Percentiles rank a stretch among this genome's conserved stretches.
These are phyloP conservation scores for Myotis pilosus DNA, from an alignment of 2,797 vertebrate genomes.

Conservation along the genomic window DNA sequence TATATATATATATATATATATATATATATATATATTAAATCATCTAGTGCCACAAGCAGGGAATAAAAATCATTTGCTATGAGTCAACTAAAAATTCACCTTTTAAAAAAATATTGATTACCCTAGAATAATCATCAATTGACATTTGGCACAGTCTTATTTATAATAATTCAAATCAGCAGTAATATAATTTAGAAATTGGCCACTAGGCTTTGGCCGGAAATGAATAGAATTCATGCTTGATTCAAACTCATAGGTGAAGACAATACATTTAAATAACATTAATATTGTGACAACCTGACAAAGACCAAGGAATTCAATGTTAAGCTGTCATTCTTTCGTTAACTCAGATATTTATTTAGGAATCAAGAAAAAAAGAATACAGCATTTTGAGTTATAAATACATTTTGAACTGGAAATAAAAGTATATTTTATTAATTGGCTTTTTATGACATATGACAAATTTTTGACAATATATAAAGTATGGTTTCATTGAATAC, in stretches of 20 bases:
- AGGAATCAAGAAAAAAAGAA: not conserved
- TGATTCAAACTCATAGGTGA: constrained; percentile 80
- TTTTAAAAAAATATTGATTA: constrained; percentile 76
- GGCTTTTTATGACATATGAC: not conserved
- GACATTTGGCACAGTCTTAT: constrained; percentile 80
- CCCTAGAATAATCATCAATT: constrained; percentile 83
- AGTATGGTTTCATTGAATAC: not conserved
- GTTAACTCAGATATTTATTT: not conserved
- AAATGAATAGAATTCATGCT: constrained; percentile 81
- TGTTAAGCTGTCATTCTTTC: constrained; percentile 44
- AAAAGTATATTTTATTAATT: not conserved
- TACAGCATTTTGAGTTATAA: not conserved
- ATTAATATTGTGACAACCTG: constrained; percentile 74
- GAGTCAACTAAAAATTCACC: constrained; percentile 74
- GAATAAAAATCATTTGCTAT: constrained; percentile 76
- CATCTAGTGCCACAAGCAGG: constrained; percentile 26
- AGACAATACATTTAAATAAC: constrained; percentile 81
- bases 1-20: constrained; percentile 1
- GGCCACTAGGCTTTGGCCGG: constrained; percentile 75
- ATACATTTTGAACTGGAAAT: not conserved
- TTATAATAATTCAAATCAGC: constrained; percentile 82
- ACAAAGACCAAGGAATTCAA: constrained; percentile 72
- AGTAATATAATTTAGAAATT: constrained; percentile 81
- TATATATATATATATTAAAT: constrained; percentile 46
- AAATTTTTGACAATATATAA: not conserved